Conservation (phyloP, 2,888 invertebrate genomes). For the Conops quadrifasciatus region DNA sequence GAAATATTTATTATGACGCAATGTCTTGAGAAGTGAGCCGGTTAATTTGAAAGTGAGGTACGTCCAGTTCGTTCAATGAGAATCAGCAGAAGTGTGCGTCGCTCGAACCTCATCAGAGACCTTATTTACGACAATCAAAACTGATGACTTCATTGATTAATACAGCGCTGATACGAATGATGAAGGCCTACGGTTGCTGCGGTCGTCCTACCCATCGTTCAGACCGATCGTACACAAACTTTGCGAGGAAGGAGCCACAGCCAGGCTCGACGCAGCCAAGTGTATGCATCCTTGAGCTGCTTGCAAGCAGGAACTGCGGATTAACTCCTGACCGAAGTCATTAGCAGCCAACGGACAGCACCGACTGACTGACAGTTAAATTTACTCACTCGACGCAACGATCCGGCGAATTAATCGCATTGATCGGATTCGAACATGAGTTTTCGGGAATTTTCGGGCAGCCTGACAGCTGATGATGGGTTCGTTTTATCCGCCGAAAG, state of each 20-base stretch:
- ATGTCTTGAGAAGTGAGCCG: too few species aligned
- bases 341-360: neutral
- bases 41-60: too few species aligned
- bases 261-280: conserved; percentile 12
- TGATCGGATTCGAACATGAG: conserved; percentile 18
- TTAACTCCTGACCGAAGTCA: conserved; percentile 20
- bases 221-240: neutral
- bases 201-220: neutral
- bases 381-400: conserved; percentile 5
- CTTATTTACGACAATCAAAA: neutral
- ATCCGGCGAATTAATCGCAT: conserved; percentile 13
- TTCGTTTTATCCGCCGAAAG: conserved; percentile 9
- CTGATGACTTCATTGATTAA: conserved; percentile 37
- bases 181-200: conserved; percentile 15
- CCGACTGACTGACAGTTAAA: conserved; percentile 14
- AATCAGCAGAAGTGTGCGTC: too few species aligned
- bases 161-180: conserved; percentile 27
- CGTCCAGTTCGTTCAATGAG: too few species aligned
- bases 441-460: neutral
- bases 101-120: too few species aligned
- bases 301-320: conserved; percentile 30
- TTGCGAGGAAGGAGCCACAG: neutral
- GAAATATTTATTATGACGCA: too few species aligned
- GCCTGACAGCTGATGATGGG: conserved; percentile 18
- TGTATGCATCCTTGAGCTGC: conserved; percentile 16